phyloP scores from a whole-genome alignment of 2,888 invertebrate species.

The Dasypogon diadema region DNA sequence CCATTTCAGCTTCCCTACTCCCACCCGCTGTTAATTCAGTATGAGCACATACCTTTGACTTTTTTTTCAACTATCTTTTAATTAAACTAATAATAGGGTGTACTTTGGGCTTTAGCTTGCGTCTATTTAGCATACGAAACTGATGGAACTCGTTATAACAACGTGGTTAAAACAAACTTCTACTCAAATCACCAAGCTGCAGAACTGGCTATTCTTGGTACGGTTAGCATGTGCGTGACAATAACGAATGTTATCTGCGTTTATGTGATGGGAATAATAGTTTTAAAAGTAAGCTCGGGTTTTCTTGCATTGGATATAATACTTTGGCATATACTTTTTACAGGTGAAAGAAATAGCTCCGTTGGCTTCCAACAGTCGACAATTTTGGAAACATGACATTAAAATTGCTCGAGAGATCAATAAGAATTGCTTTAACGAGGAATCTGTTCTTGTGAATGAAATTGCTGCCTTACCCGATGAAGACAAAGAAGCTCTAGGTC shows the following conservation, averaged over 20 bases:
- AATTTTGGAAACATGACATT: slow-evolving; percentile 76
- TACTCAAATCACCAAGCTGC: slow-evolving; percentile 74
- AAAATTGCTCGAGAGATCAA: slow-evolving; percentile 73
- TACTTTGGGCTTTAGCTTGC: slow-evolving; percentile 75
- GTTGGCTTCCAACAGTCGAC: slow-evolving; percentile 68
- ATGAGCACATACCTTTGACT: slow-evolving; percentile 59
- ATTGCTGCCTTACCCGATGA: slow-evolving; percentile 61
- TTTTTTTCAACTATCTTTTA: slow-evolving; percentile 13
- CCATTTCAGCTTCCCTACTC: slow-evolving; percentile 83
- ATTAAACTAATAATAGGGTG: slow-evolving; percentile 68
- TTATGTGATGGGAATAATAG: slow-evolving; percentile 76
- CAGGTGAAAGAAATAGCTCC: slow-evolving; percentile 76
- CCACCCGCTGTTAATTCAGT: slow-evolving; percentile 86
- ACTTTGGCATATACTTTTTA: slow-evolving; percentile 22
- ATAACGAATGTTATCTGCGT: slow-evolving; percentile 81
- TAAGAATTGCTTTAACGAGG: slow-evolving; percentile 66
- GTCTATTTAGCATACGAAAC: slow-evolving; percentile 71
- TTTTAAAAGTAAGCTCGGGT: slow-evolving; percentile 75
- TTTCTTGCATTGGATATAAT: too few species aligned
- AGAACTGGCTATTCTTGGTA: slow-evolving; percentile 76
- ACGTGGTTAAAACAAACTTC: slow-evolving; percentile 67
- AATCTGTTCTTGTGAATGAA: slow-evolving; percentile 64
- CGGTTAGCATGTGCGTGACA: slow-evolving; percentile 78
- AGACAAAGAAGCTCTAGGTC: slow-evolving; percentile 59
- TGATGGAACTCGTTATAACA: slow-evolving; percentile 68